These are phyloP conservation scores for Agriotes lineatus DNA, from an alignment of 2,888 invertebrate genomes.

Conservation along the genomic window DNA sequence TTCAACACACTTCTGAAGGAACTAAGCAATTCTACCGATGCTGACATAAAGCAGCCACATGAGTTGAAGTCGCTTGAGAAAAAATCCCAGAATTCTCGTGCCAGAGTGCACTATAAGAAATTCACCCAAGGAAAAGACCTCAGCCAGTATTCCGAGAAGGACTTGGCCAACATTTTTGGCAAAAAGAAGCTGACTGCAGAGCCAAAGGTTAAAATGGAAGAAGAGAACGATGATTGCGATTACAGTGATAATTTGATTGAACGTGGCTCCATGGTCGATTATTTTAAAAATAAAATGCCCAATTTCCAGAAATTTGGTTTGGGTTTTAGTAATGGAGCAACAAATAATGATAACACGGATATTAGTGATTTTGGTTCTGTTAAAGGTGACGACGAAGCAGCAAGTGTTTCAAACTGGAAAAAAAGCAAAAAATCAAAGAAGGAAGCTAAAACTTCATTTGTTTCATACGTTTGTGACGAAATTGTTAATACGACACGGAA, in stretches of 20 bases:
- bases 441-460: background rate
- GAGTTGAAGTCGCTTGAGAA: slow-evolving; percentile 76
- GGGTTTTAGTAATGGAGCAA: slow-evolving; percentile 48
- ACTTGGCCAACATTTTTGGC: slow-evolving; percentile 88
- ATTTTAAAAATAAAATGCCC: slow-evolving; percentile 78
- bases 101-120: slow-evolving; percentile 89
- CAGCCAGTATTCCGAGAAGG: slow-evolving; percentile 82
- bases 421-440: background rate
- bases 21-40: slow-evolving; percentile 65
- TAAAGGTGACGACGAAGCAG: background rate
- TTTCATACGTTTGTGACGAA: background rate
- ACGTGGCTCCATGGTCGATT: slow-evolving; percentile 78
- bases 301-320: slow-evolving; percentile 44
- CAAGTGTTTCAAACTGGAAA: background rate
- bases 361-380: background rate
- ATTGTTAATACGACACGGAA: background rate
- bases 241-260: slow-evolving; percentile 17
- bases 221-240: slow-evolving; percentile 32
- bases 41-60: slow-evolving; percentile 46
- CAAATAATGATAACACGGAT: no score
- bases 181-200: slow-evolving; percentile 69
- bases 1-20: slow-evolving; percentile 79
- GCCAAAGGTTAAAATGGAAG: slow-evolving; percentile 38
- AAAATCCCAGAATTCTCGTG: slow-evolving; percentile 82
- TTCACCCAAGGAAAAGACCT: slow-evolving; percentile 92